phyloP scores from a whole-genome alignment of 2,888 invertebrate species.

The Drosophila parthenogenetica region DNA sequence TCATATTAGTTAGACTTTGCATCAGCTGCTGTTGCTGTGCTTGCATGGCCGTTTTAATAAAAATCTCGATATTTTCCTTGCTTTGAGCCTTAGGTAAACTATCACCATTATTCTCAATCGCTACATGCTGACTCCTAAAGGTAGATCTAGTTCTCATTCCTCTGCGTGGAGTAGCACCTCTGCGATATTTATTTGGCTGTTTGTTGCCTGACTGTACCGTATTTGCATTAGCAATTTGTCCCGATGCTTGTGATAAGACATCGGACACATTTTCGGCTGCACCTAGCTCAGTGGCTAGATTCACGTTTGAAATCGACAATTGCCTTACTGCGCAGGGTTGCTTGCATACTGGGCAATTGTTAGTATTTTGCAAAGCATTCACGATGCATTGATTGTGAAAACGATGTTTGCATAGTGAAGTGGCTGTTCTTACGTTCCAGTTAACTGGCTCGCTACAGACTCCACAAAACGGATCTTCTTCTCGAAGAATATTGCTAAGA shows the following conservation, averaged over 20 bases:
- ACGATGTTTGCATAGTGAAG: background rate
- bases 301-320: background rate
- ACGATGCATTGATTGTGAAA: background rate
- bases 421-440: background rate
- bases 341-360: background rate
- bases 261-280: background rate
- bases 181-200: too few relatives aligned
- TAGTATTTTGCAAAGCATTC: background rate
- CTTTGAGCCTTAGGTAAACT: background rate
- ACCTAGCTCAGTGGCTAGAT: background rate
- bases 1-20: background rate
- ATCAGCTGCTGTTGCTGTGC: constrained; percentile 11
- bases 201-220: background rate
- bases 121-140: background rate
- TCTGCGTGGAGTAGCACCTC: too few relatives aligned
- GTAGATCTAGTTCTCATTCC: background rate
- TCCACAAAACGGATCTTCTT: constrained; percentile 1
- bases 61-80: background rate
- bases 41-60: constrained; percentile 1
- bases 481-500: background rate
- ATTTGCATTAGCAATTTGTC: background rate
- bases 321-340: background rate
- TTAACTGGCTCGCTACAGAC: background rate
- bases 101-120: background rate
- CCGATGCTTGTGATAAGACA: background rate